These are phyloP conservation scores for Clarias magur DNA, from an alignment of 2,113 vertebrate genomes.

Conservation along the genomic window DNA sequence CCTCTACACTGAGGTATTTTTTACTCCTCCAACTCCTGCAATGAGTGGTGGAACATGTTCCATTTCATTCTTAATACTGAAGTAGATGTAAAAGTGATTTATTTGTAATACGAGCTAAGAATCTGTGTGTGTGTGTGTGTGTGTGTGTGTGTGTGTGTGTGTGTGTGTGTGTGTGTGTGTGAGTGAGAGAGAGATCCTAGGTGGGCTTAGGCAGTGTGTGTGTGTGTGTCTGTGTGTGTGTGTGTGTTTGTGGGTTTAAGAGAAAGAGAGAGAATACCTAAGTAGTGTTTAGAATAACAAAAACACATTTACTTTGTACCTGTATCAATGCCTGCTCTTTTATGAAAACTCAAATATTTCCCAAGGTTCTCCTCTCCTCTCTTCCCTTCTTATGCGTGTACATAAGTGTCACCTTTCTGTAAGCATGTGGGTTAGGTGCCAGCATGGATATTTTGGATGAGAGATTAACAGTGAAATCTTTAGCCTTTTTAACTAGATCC, in stretches of 20 bases:
- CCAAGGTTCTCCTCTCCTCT: neutral
- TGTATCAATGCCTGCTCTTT: neutral
- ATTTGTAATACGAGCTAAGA: neutral
- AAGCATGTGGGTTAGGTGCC: neutral
- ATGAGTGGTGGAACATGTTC: neutral
- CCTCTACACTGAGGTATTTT: neutral
- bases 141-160: constrained; percentile 8
- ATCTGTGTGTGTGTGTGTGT: constrained; percentile 6
- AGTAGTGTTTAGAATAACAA: neutral
- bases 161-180: neutral
- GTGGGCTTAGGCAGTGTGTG: neutral
- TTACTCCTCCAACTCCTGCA: neutral
- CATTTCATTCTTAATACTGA: constrained; percentile 6
- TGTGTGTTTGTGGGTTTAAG: neutral
- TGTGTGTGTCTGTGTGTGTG: neutral
- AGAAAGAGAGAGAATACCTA: neutral
- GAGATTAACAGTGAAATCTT: constrained; percentile 18
- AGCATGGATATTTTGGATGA: constrained; percentile 3
- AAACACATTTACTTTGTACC: constrained; percentile 25
- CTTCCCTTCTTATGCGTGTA: neutral
- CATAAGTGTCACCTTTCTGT: neutral
- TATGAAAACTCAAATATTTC: neutral
- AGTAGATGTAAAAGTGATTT: neutral
- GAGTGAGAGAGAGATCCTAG: neutral
- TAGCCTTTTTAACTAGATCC: constrained; percentile 25